Evolutionary conservation across 2,113 vertebrate species (phyloP), one percentile per base, ranked within the genome.

Genomic region (Xerus inauris): DNA sequence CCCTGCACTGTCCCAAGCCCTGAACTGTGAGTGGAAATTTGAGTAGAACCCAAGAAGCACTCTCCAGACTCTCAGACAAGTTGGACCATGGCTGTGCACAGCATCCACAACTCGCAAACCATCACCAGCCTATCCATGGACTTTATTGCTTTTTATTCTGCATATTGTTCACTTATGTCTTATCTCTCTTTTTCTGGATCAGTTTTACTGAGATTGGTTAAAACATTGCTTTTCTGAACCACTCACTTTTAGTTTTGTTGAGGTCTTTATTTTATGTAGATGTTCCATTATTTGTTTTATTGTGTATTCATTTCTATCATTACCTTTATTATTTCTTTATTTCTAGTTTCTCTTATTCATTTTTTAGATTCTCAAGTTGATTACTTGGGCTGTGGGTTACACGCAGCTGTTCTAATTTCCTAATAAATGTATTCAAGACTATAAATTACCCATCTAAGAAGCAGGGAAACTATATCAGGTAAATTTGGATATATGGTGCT

Each of bases 391-490:
- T 77, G 64, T 82, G 59, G 79, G 35, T 79, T 91, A 89, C 6
- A 8, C 24, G 19, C 75, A 89, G 92, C 82, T 93, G 79, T 79
- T 91, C 51, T 57, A 76, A 86, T 91, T 91, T 84, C 76, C 85
- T 77, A 90, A 91, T 72, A 94, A 94, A 71, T 30, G 59, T 28
- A 38, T 88, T 59, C 54, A 67, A 62, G 64, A 45, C 42, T 80
- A 82, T 89, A 95, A 95, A 95, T 95, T 77, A 84, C 49, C 59
- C 69, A 45, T 75, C 17, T 79, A 65, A 87, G 79, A 83, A n/a
- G 24, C 17, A 86, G 51, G 42, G 59, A 81, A 81, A 54, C 24
- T 4, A 8, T 49, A 54, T 65, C 69, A 71, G 73, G 93, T 16
- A 76, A 89, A 57, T 30, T 65, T 28, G 73, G 20, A 6, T 77